Percentiles rank a stretch among this genome's conserved stretches.
Conservation (phyloP, 1,140 invertebrate species). For the Steinernema feltiae region DNA sequence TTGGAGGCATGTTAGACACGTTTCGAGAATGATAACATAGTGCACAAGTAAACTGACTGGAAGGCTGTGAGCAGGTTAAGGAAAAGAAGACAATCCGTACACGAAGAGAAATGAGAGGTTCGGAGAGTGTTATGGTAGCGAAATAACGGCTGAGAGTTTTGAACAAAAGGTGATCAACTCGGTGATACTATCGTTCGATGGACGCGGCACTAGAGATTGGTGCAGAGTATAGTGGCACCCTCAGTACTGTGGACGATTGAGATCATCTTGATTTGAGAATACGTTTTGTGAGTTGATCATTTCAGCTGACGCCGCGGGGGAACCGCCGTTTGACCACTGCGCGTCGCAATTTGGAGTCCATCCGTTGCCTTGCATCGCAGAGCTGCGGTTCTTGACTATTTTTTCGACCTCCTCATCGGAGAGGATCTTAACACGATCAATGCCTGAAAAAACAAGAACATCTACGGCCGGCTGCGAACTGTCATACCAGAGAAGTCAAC, state of each 20-base stretch:
- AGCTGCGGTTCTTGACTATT: not conserved
- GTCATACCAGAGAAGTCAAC: not conserved
- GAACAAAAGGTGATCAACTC: not conserved
- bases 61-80: not conserved
- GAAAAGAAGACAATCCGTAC: not conserved
- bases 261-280: conserved; percentile 2
- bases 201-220: not conserved
- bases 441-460: not conserved
- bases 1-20: conserved; percentile 11
- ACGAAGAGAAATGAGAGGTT: not conserved
- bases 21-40: not conserved
- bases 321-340: conserved; percentile 1
- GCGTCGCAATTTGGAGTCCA: not conserved
- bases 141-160: not conserved
- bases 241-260: conserved; percentile 4
- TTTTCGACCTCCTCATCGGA: not conserved
- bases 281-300: not conserved
- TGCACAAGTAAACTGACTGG: not conserved
- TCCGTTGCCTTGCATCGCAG: not conserved
- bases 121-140: not conserved
- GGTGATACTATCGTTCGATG: not conserved
- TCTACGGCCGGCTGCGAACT: not conserved
- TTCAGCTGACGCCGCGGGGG: not conserved
- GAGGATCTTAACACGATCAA: not conserved
- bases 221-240: no score